Evolutionary conservation across 2,888 invertebrate genomes (phyloP).

Genomic region (Rhagophthalmus giganteus): DNA sequence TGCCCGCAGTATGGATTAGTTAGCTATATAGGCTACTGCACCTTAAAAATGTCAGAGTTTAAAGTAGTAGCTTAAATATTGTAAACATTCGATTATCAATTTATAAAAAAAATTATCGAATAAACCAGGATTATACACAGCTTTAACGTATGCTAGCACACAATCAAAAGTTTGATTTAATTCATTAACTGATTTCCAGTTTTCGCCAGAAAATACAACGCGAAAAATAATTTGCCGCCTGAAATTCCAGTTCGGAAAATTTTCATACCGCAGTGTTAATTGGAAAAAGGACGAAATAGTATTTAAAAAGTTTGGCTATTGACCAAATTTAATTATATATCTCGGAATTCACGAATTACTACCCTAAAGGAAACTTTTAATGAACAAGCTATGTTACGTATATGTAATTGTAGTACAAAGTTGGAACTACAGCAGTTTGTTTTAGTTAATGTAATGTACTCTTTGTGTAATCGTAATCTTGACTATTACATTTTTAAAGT

Average conservation of each 20-base stretch:
- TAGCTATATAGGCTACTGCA: constrained; percentile 15
- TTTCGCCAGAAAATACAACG: constrained; percentile 1
- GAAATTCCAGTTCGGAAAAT: constrained; percentile 3
- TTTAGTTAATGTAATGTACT: constrained; percentile 20
- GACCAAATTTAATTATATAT: constrained; percentile 20
- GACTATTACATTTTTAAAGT: constrained; percentile 2
- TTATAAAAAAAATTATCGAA: too few relatives aligned
- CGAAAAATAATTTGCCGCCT: constrained; percentile 13
- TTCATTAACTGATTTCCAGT: too few relatives aligned
- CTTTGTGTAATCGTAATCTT: constrained; percentile 9
- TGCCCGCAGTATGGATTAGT: constrained; percentile 20
- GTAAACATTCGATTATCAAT: too few relatives aligned
- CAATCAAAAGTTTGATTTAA: too few relatives aligned
- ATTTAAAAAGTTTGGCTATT: constrained; percentile 10
- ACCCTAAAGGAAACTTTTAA: constrained; percentile 15
- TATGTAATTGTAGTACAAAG: constrained; percentile 19
- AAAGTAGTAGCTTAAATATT: constrained; percentile 13
- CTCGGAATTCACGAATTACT: constrained; percentile 9
- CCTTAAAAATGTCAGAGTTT: constrained; percentile 17
- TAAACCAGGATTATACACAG: too few relatives aligned
- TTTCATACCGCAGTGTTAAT: constrained; percentile 11
- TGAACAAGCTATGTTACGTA: constrained; percentile 20
- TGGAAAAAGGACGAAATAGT: constrained; percentile 4
- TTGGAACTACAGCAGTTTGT: constrained; percentile 21
- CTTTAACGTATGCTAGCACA: too few relatives aligned